Percentiles rank a stretch among this genome's conserved stretches.
These are phyloP conservation scores for Oreochromis grahami DNA, from an alignment of 2,797 vertebrate genomes.

Conservation along the genomic window DNA sequence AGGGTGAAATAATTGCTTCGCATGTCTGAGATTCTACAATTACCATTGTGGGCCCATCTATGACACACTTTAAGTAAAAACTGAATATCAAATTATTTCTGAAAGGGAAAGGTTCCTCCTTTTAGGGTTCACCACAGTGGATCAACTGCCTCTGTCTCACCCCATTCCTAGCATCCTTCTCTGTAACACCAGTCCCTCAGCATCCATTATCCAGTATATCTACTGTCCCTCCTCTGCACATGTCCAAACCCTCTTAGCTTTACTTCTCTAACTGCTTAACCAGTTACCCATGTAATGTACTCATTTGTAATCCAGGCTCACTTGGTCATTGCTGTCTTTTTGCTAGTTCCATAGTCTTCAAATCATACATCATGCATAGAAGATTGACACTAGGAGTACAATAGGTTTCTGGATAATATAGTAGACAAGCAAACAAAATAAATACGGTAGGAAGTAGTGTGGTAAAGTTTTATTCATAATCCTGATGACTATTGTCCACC, in stretches of 20 bases:
- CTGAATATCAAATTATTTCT: background rate
- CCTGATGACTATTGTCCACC: background rate
- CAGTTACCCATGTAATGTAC: background rate
- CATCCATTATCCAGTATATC: background rate
- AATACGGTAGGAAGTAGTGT: background rate
- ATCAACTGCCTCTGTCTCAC: background rate
- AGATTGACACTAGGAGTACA: background rate
- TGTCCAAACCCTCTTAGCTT: background rate
- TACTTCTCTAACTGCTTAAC: background rate
- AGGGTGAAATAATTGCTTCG: background rate
- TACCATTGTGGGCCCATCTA: rapidly evolving
- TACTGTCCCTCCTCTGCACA: background rate
- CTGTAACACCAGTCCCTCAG: background rate
- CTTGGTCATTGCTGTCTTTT: background rate
- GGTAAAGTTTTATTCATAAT: background rate
- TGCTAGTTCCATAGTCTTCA: background rate
- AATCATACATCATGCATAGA: rapidly evolving
- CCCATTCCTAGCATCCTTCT: background rate
- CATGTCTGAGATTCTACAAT: background rate
- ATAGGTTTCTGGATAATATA: background rate
- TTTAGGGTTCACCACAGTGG: background rate
- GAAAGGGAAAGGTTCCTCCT: background rate
- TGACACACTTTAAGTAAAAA: background rate
- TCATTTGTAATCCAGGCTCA: background rate
- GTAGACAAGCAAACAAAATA: background rate